Conservation (phyloP, 2,797 vertebrate species). For the Gambusia yucatana region DNA sequence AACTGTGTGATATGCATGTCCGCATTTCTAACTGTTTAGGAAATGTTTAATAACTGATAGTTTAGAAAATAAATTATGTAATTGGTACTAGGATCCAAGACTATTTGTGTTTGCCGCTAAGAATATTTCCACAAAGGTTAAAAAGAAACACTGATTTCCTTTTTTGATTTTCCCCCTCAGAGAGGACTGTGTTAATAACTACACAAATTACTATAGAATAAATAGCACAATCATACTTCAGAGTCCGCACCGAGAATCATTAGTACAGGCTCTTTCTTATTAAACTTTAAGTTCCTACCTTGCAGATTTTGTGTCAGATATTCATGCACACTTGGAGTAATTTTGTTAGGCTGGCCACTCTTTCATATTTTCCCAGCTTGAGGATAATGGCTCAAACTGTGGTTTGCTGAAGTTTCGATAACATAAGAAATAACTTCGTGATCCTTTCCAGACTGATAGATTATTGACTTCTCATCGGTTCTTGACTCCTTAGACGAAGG, state of each 20-base stretch:
- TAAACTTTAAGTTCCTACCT: neutral
- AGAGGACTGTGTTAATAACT: neutral
- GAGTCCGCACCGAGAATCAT: neutral
- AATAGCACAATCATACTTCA: neutral
- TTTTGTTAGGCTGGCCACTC: neutral
- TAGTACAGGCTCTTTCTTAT: neutral
- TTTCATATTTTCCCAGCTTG: neutral
- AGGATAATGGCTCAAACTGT: neutral
- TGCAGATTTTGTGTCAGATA: neutral
- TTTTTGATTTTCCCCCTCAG: neutral
- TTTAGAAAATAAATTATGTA: neutral
- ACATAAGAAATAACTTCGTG: neutral
- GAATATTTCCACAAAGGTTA: neutral
- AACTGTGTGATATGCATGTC: neutral
- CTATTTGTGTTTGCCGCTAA: neutral
- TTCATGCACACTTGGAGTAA: neutral
- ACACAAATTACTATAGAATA: neutral
- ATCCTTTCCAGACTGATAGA: neutral
- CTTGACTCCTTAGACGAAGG: neutral
- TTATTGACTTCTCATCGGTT: neutral
- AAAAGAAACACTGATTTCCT: neutral
- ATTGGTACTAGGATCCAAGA: neutral
- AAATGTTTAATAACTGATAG: neutral
- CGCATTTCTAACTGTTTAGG: neutral
- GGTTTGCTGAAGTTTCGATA: neutral